A percentile compares a stretch with the other conserved stretches of the same genome.
These are phyloP conservation scores for Planococcus citri DNA, from an alignment of 1,140 invertebrate species.

Conservation along the genomic window DNA sequence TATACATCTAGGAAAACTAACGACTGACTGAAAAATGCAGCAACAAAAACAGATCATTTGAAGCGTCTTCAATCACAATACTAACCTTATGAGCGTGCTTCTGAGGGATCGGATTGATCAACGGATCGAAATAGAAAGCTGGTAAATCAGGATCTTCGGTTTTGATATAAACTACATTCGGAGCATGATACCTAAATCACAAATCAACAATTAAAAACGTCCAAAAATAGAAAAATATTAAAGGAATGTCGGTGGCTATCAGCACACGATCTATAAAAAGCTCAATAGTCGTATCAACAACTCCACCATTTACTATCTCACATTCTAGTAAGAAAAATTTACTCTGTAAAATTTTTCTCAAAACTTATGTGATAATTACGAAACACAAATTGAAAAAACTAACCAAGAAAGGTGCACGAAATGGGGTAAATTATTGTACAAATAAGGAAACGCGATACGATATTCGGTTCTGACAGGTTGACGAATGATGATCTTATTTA, in stretches of 20 bases:
- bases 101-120: conserved; percentile 98
- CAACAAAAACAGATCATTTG: neutral
- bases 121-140: conserved; percentile 98
- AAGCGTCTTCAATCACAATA: neutral
- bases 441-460: conserved; percentile 96
- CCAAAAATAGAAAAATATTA: neutral
- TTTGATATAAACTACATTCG: conserved; percentile 98
- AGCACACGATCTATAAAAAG: conserved; percentile 6
- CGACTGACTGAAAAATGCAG: no score
- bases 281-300: conserved; percentile 10
- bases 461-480: conserved; percentile 98
- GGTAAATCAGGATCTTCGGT: conserved; percentile 99
- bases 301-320: conserved; percentile 4
- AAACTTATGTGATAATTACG: conserved; percentile 8
- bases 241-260: conserved; percentile 8
- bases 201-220: conserved; percentile 26
- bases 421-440: conserved; percentile 97
- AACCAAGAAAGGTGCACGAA: conserved; percentile 89
- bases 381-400: neutral
- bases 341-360: neutral
- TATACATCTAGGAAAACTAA: no score
- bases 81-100: conserved; percentile 65
- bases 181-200: conserved; percentile 84
- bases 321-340: conserved; percentile 20
- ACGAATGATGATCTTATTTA: conserved; percentile 98